A percentile compares a stretch with the other conserved stretches of the same genome.
These are phyloP conservation scores for Anabacerthia variegaticeps DNA, from an alignment of 2,797 vertebrate species.

Conservation along the genomic window DNA sequence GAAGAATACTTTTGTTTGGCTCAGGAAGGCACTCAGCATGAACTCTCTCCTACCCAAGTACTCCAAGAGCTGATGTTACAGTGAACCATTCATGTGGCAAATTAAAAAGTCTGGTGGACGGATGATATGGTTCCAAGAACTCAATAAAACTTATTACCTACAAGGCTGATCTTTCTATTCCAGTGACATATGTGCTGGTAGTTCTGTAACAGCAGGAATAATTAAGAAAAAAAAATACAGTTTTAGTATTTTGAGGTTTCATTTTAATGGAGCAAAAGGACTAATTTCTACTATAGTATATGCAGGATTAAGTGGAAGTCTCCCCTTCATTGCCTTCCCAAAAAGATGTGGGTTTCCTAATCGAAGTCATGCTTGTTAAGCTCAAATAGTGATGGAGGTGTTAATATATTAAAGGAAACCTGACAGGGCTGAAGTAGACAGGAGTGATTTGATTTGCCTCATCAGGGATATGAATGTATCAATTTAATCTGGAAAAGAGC, in stretches of 20 bases:
- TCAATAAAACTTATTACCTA: constrained; percentile 67
- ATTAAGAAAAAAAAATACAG: background rate
- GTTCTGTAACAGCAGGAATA: constrained; percentile 38
- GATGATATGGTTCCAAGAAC: constrained; percentile 57
- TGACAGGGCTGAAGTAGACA: background rate
- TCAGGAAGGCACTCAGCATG: constrained; percentile 34
- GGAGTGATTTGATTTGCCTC: background rate
- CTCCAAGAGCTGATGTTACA: constrained; percentile 38
- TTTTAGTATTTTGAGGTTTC: background rate
- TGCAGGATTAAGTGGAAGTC: constrained; percentile 19
- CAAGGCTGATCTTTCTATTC: constrained; percentile 41
- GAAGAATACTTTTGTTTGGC: constrained; percentile 28
- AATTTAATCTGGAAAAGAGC: background rate
- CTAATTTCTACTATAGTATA: background rate
- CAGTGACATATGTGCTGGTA: constrained; percentile 7
- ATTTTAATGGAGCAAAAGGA: constrained; percentile 33
- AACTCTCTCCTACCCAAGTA: constrained; percentile 37
- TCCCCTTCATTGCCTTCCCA: background rate
- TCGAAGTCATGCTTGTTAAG: background rate
- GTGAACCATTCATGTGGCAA: constrained; percentile 69
- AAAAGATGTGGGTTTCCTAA: background rate
- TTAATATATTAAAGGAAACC: constrained; percentile 2
- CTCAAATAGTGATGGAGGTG: background rate
- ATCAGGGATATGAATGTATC: background rate
- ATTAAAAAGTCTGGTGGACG: constrained; percentile 70